Evolutionary conservation across 2,888 invertebrate genomes (phyloP).

Genomic region (Hedychridium roseum): DNA sequence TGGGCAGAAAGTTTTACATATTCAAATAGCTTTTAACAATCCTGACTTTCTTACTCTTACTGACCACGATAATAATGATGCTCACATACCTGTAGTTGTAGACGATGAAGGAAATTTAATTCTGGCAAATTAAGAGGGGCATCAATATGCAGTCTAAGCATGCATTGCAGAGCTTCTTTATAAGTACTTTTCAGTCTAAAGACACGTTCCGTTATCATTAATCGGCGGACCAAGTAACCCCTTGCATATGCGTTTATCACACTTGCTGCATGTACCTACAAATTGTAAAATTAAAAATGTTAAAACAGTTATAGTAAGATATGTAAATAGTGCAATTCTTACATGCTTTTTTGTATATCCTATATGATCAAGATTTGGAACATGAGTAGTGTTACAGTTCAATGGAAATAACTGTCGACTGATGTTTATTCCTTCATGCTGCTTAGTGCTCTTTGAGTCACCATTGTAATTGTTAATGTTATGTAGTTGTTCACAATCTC

Average conservation of each 20-base stretch:
- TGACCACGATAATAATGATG: too few relatives aligned
- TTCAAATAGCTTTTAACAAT: too few relatives aligned
- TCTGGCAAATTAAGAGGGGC: slow-evolving; percentile 66
- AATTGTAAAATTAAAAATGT: slow-evolving; percentile 1
- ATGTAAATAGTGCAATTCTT: slow-evolving; percentile 24
- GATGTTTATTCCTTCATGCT: slow-evolving; percentile 39
- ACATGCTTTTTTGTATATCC: slow-evolving; percentile 53
- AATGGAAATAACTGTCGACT: slow-evolving; percentile 54
- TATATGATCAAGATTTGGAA: slow-evolving; percentile 43
- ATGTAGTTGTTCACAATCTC: too few relatives aligned
- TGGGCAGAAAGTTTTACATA: too few relatives aligned
- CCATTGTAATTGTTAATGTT: neutral
- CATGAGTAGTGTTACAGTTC: slow-evolving; percentile 42
- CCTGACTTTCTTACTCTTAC: too few relatives aligned
- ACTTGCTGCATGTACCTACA: slow-evolving; percentile 69
- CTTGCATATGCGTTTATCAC: slow-evolving; percentile 74
- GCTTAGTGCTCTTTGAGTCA: neutral
- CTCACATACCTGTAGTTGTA: slow-evolving; percentile 79
- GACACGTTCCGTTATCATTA: slow-evolving; percentile 83
- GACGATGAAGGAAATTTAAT: slow-evolving; percentile 75
- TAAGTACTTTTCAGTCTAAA: slow-evolving; percentile 82
- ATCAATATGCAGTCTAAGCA: slow-evolving; percentile 76
- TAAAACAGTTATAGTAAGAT: neutral
- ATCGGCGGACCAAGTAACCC: slow-evolving; percentile 82
- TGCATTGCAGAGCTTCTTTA: slow-evolving; percentile 79